Percentiles rank a stretch among this genome's conserved stretches.
Evolutionary conservation across 2,113 vertebrate species (phyloP).

Genomic region (Ptilorrhoa leucosticta): DNA sequence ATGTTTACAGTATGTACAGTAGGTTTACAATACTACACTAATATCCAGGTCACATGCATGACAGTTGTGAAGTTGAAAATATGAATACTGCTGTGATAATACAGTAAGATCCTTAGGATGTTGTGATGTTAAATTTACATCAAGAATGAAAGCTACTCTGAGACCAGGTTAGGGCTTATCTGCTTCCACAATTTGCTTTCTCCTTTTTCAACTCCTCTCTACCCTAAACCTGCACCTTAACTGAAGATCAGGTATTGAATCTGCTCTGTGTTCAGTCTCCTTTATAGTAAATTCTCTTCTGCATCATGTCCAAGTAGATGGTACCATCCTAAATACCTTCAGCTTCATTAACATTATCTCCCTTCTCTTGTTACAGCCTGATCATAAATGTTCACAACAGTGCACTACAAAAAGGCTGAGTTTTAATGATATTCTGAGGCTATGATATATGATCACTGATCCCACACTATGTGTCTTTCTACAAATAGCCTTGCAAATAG

Average conservation of each 20-base stretch:
- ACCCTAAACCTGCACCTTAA: not conserved
- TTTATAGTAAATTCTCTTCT: slow-evolving; percentile 46
- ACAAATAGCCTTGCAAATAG: slow-evolving; percentile 45
- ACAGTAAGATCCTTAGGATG: not conserved
- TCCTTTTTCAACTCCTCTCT: not conserved
- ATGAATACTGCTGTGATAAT: not conserved
- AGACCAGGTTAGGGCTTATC: not conserved
- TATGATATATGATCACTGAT: slow-evolving; percentile 22
- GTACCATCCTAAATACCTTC: slow-evolving; percentile 35
- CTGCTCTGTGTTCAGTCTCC: not conserved
- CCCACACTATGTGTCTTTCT: not conserved
- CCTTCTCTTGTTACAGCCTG: slow-evolving; percentile 50
- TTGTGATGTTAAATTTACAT: not conserved
- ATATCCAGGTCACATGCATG: not conserved
- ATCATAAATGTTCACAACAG: slow-evolving; percentile 64
- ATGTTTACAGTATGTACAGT: not conserved
- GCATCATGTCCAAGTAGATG: slow-evolving; percentile 35
- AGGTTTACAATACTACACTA: not conserved
- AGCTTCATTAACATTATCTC: slow-evolving; percentile 62
- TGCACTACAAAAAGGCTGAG: slow-evolving; percentile 47
- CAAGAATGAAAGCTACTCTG: not conserved
- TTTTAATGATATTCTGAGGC: slow-evolving; percentile 49
- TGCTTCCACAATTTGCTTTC: not conserved
- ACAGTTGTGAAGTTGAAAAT: not conserved
- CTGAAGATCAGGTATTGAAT: not conserved